Conservation (phyloP, 2,113 vertebrate species). For the Sigmodon hispidus region DNA sequence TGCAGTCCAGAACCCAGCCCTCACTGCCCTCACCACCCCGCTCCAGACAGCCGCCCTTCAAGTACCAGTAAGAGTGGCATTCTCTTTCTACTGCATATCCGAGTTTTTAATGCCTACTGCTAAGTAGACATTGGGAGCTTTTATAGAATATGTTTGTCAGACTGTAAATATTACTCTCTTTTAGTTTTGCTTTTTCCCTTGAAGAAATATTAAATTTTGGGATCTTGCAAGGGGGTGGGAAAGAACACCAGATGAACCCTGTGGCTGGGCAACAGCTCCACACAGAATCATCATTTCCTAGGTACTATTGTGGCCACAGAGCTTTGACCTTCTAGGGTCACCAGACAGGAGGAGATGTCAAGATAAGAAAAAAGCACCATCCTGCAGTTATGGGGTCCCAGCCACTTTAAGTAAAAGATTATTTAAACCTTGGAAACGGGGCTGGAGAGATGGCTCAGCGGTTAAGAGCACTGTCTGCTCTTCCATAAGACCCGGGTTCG, state of each 20-base stretch:
- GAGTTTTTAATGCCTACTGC: neutral
- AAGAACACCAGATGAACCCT: too few relatives aligned
- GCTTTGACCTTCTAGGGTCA: neutral
- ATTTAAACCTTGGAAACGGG: too few relatives aligned
- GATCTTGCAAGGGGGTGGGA: neutral
- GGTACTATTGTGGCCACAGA: neutral
- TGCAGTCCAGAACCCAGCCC: conserved; percentile 93
- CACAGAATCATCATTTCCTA: neutral
- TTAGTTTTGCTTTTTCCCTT: neutral
- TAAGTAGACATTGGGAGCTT: neutral
- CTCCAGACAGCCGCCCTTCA: conserved; percentile 95
- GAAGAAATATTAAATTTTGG: neutral
- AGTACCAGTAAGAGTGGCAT: conserved; percentile 84
- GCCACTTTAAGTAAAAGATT: neutral
- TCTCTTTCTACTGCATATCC: neutral
- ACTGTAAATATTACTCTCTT: neutral
- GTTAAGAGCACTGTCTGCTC: too few relatives aligned
- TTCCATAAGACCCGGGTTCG: too few relatives aligned
- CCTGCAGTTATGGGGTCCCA: neutral
- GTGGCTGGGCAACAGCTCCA: neutral
- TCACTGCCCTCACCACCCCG: conserved; percentile 92
- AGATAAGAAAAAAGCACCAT: neutral
- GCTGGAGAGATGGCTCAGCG: too few relatives aligned
- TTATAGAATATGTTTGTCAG: neutral
- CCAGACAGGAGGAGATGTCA: neutral